phyloP scores from a whole-genome alignment of 2,888 invertebrate genomes.

The Pheosia tremula region DNA sequence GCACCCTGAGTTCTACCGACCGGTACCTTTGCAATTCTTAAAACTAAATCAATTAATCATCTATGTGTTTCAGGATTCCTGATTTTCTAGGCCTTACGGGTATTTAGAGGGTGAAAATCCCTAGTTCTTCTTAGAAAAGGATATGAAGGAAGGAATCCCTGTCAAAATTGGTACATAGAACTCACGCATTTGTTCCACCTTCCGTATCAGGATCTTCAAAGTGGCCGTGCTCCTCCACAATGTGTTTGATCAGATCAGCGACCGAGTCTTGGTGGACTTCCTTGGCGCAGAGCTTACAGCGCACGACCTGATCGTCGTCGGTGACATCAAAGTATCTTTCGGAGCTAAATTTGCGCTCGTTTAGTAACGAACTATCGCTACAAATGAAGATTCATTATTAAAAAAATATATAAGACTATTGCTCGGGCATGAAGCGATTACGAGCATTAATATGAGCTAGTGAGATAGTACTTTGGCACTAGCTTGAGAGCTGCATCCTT shows the following conservation, averaged over 20 bases:
- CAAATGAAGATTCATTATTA: neutral
- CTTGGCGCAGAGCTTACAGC: constrained; percentile 3
- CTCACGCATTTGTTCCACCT: neutral
- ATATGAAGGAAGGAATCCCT: too few species aligned
- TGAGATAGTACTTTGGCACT: too few species aligned
- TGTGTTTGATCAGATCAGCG: constrained; percentile 1
- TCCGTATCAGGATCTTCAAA: constrained; percentile 1
- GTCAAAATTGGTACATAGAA: neutral
- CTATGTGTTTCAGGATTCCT: too few species aligned
- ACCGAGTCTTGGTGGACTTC: neutral
- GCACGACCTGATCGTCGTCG: neutral
- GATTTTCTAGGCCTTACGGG: too few species aligned
- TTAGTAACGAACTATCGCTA: neutral
- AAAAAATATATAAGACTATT: neutral
- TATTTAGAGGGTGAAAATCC: too few species aligned
- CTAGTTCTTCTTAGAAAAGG: too few species aligned
- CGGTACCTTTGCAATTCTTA: too few species aligned
- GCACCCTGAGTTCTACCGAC: too few species aligned
- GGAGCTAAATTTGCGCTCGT: neutral
- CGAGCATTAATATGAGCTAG: too few species aligned
- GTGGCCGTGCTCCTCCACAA: constrained; percentile 1
- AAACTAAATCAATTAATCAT: too few species aligned
- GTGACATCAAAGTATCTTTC: neutral
- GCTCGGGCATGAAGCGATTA: too few species aligned
- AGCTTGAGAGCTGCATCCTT: too few species aligned